Evolutionary conservation across 2,113 vertebrate genomes (phyloP).

Genomic region (Leptobrachium ailaonicum): DNA sequence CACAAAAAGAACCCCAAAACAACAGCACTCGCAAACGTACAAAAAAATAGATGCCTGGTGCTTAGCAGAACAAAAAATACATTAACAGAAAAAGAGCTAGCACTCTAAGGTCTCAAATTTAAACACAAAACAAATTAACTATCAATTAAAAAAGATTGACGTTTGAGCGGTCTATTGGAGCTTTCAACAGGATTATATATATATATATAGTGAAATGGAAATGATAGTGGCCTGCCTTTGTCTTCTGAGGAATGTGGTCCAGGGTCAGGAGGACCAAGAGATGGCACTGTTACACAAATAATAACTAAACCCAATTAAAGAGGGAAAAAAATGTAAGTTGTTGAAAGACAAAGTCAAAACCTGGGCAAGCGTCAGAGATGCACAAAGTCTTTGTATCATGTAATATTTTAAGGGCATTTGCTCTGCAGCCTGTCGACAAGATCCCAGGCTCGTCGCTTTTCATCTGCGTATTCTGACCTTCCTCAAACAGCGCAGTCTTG

Average conservation of each 20-base stretch:
- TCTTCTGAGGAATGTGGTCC: slow-evolving; percentile 44
- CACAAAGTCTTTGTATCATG: slow-evolving; percentile 10
- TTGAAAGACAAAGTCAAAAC: slow-evolving; percentile 57
- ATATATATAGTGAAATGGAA: no score
- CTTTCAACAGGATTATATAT: no score
- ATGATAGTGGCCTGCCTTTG: not conserved
- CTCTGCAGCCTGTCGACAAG: not conserved
- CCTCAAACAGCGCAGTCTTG: not conserved
- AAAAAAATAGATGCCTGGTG: no score
- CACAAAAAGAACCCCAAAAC: no score
- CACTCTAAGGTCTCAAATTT: no score
- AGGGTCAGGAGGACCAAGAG: slow-evolving; percentile 59
- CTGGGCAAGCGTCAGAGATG: slow-evolving; percentile 11
- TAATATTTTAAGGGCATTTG: not conserved
- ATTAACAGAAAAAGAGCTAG: no score
- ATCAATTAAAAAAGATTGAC: no score
- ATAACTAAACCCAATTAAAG: slow-evolving; percentile 37
- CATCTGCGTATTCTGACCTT: not conserved
- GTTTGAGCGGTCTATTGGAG: no score
- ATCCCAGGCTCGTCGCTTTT: not conserved
- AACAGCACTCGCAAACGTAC: no score
- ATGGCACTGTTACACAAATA: slow-evolving; percentile 71
- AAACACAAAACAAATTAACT: no score
- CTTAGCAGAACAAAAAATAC: no score
- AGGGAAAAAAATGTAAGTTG: slow-evolving; percentile 42